These are phyloP conservation scores for Synergus umbraculus DNA, from an alignment of 2,888 invertebrate species.

Conservation along the genomic window DNA sequence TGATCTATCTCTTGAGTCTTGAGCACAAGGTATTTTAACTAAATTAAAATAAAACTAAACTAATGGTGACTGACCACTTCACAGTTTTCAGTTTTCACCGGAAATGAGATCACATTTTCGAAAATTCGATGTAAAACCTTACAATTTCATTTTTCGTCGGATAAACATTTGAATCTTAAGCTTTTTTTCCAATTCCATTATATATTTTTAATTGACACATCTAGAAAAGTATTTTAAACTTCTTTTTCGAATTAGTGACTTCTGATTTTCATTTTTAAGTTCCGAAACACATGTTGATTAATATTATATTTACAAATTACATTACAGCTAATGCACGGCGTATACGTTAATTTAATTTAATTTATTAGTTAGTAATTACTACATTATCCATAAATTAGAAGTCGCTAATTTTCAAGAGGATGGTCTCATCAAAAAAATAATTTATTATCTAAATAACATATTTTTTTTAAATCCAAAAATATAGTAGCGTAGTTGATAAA, in stretches of 20 bases:
- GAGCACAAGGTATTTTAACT: not conserved
- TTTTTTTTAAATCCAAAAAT: not conserved
- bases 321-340: slow-evolving; percentile 10
- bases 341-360: slow-evolving; percentile 11
- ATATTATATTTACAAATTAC: slow-evolving; percentile 26
- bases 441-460: not conserved
- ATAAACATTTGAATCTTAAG: not conserved
- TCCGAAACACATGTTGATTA: not conserved
- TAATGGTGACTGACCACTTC: slow-evolving; percentile 1
- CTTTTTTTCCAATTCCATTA: not conserved
- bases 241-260: slow-evolving; percentile 1
- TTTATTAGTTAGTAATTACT: slow-evolving; percentile 1
- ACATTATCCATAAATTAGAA: slow-evolving; percentile 7
- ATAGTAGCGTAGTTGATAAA: not conserved
- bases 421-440: not conserved
- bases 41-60: not conserved
- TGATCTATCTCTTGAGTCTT: not conserved
- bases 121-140: slow-evolving; percentile 30
- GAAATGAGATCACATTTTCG: slow-evolving; percentile 19
- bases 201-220: slow-evolving; percentile 12
- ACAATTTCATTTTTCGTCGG: slow-evolving; percentile 15
- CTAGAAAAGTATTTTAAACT: slow-evolving; percentile 17
- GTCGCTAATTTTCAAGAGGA: slow-evolving; percentile 28
- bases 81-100: slow-evolving; percentile 9
- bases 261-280: slow-evolving; percentile 1